These are phyloP conservation scores for Dasyornis broadbenti DNA, from an alignment of 2,113 vertebrate genomes.

Conservation along the genomic window DNA sequence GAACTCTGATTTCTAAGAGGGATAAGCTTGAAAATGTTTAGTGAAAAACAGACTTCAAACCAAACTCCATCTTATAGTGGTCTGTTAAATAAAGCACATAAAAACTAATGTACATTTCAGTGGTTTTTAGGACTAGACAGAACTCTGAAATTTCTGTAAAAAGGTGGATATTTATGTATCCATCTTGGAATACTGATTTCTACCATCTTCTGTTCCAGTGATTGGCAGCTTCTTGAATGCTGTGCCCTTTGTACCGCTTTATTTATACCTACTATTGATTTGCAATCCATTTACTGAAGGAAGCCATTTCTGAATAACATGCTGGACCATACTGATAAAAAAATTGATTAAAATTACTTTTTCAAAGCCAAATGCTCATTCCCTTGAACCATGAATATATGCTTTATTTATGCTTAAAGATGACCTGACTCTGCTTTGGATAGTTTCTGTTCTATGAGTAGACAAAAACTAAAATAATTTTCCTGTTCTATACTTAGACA, in stretches of 20 bases:
- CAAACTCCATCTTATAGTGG: not conserved
- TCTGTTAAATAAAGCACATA: not conserved
- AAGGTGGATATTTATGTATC: not conserved
- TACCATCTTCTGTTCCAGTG: not conserved
- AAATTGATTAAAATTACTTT: slow-evolving; percentile 51
- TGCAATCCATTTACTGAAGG: slow-evolving; percentile 58
- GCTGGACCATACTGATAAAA: not conserved
- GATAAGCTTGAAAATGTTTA: not conserved
- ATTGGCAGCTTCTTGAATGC: slow-evolving; percentile 46
- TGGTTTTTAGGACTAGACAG: not conserved
- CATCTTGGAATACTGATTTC: not conserved
- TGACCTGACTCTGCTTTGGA: slow-evolving; percentile 42
- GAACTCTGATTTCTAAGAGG: not conserved
- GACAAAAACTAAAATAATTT: slow-evolving; percentile 46
- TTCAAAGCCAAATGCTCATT: slow-evolving; percentile 1
- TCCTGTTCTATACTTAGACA: slow-evolving; percentile 17
- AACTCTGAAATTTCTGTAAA: not conserved
- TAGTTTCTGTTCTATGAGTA: slow-evolving; percentile 42
- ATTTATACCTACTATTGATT: slow-evolving; percentile 69
- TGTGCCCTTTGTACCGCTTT: slow-evolving; percentile 21
- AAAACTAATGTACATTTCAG: not conserved
- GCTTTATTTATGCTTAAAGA: no score
- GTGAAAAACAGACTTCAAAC: not conserved
- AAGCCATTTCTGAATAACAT: slow-evolving; percentile 57
- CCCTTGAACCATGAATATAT: slow-evolving; percentile 16